phyloP scores from a whole-genome alignment of 2,797 vertebrate species.

The Diceros bicornis region DNA sequence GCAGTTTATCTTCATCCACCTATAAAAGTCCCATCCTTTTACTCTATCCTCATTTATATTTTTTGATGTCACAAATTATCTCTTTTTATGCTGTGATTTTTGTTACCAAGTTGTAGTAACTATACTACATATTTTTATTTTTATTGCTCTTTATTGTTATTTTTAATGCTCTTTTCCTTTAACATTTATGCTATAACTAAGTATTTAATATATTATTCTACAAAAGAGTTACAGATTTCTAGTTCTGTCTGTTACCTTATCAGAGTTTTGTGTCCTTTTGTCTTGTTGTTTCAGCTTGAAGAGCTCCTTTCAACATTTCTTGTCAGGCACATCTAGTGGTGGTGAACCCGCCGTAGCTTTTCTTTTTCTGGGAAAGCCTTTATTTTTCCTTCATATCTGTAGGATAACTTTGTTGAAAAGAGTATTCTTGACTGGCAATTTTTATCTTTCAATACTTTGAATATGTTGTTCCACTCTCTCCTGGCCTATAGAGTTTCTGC shows the following conservation, averaged over 20 bases:
- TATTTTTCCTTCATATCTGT: not conserved
- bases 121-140: too few species aligned
- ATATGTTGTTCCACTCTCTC: not conserved
- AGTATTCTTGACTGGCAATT: not conserved
- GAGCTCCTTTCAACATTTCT: not conserved
- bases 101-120: not conserved
- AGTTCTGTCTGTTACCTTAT: not conserved
- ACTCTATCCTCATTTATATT: not conserved
- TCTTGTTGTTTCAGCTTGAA: not conserved
- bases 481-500: not conserved
- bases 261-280: not conserved
- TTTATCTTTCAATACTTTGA: not conserved
- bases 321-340: not conserved
- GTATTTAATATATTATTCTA: not conserved
- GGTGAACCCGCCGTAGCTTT: not conserved
- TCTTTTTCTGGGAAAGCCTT: not conserved
- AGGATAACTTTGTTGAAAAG: not conserved
- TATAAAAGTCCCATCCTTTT: not conserved
- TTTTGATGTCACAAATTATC: not conserved
- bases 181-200: not conserved
- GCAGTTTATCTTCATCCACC: not conserved
- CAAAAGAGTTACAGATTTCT: not conserved
- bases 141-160: not conserved
- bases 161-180: not conserved
- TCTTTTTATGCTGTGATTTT: not conserved